Percentiles rank a stretch among this genome's conserved stretches.
phyloP scores from a whole-genome alignment of 2,113 vertebrate genomes.

The Cavia porcellus region DNA sequence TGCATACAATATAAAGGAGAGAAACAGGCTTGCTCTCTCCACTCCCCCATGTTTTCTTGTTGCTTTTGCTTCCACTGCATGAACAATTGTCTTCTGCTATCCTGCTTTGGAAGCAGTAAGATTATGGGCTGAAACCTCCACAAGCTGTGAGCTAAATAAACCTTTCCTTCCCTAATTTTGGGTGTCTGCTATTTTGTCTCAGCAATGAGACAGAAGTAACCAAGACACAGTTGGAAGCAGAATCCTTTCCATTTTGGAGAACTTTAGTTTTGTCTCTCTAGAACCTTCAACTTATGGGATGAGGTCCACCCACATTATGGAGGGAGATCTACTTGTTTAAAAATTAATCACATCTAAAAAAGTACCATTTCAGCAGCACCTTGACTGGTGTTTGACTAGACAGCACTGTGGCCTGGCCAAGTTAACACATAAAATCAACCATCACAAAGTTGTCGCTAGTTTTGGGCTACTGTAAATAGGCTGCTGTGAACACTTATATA shows the following conservation, averaged over 20 bases:
- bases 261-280: neutral
- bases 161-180: no score
- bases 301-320: neutral
- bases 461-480: neutral
- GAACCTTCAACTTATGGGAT: neutral
- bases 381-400: neutral
- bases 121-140: no score
- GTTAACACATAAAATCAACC: neutral
- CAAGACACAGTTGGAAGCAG: neutral
- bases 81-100: no score
- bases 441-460: neutral
- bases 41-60: no score
- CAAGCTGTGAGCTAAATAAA: no score
- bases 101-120: no score
- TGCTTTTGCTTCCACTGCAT: no score
- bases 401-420: neutral
- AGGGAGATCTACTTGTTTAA: neutral
- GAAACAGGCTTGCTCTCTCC: no score
- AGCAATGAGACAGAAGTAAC: no score
- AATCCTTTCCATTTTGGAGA: neutral
- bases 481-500: neutral
- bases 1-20: no score
- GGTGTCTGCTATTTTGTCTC: no score
- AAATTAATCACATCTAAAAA: neutral
- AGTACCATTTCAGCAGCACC: neutral